Evolutionary conservation across 2,113 vertebrate species (phyloP).

Genomic region (Sigmodon hispidus): DNA sequence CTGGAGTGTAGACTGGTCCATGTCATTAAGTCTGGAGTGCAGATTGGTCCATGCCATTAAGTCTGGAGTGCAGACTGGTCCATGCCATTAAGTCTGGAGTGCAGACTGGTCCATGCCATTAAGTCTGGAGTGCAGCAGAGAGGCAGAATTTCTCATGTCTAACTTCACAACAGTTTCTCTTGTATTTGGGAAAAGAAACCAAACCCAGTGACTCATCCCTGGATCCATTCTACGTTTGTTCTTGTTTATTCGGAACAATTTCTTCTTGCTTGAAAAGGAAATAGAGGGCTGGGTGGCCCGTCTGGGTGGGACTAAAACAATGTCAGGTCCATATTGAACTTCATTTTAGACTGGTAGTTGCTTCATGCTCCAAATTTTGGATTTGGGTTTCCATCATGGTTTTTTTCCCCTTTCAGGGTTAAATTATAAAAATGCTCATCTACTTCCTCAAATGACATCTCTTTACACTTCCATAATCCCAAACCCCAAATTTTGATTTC

Average conservation of each 20-base stretch:
- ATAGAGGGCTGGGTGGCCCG: not conserved
- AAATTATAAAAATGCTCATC: not conserved
- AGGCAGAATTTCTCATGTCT: not conserved
- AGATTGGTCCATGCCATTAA: not conserved
- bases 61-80: not conserved
- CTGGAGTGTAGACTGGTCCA: not conserved
- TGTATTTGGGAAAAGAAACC: not conserved
- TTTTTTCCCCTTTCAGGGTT: not conserved
- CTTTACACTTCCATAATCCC: not conserved
- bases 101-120: not conserved
- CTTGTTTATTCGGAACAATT: not conserved
- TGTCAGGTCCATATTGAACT: too few relatives aligned
- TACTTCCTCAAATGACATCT: not conserved
- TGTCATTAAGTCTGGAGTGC: fast-evolving
- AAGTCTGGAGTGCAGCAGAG: not conserved
- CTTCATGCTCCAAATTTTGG: not conserved
- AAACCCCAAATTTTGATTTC: not conserved
- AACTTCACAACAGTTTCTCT: not conserved
- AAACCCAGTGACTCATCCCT: fast-evolving
- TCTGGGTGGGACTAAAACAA: not conserved
- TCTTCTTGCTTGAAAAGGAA: not conserved
- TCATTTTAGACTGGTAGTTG: not conserved
- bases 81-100: not conserved
- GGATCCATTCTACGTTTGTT: not conserved
- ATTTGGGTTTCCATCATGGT: not conserved